These are phyloP conservation scores for Eristalis intricaria DNA, from an alignment of 2,888 invertebrate genomes.

Conservation along the genomic window DNA sequence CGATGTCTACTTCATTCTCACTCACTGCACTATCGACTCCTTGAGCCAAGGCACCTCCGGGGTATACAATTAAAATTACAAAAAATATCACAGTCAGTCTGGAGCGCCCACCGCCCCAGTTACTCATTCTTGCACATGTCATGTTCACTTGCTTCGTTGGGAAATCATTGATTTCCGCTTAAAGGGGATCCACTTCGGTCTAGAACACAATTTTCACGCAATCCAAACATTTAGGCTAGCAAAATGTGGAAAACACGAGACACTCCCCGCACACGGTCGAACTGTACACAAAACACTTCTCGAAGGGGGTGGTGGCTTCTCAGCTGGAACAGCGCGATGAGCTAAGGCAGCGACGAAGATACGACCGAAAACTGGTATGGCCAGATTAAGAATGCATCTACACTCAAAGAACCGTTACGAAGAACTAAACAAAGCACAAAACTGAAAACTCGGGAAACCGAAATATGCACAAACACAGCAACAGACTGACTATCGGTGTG, in stretches of 20 bases:
- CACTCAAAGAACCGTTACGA: constrained; percentile 81
- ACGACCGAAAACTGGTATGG: constrained; percentile 53
- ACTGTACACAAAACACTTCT: constrained; percentile 21
- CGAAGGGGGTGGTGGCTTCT: constrained; percentile 43
- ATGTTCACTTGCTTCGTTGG: constrained; percentile 51
- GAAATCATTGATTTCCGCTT: constrained; percentile 58
- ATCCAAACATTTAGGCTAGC: constrained; percentile 43
- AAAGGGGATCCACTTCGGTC: constrained; percentile 45
- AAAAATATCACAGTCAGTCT: constrained; percentile 58
- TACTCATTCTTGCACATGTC: constrained; percentile 62
- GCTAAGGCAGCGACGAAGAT: constrained; percentile 32
- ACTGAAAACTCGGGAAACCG: constrained; percentile 57
- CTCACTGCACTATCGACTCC: constrained; percentile 47
- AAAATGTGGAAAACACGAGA: background rate
- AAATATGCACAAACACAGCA: constrained; percentile 39
- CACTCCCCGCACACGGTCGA: background rate
- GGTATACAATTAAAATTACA: constrained; percentile 28
- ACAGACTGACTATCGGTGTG: constrained; percentile 42
- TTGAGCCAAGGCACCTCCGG: constrained; percentile 34
- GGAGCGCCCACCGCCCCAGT: constrained; percentile 47
- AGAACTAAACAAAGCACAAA: constrained; percentile 76
- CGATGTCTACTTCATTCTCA: constrained; percentile 65
- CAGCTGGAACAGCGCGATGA: constrained; percentile 53
- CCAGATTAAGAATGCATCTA: constrained; percentile 75
- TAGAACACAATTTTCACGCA: constrained; percentile 4